Evolutionary conservation across 2,888 invertebrate species (phyloP).

Genomic region (Polymixis flavicincta): DNA sequence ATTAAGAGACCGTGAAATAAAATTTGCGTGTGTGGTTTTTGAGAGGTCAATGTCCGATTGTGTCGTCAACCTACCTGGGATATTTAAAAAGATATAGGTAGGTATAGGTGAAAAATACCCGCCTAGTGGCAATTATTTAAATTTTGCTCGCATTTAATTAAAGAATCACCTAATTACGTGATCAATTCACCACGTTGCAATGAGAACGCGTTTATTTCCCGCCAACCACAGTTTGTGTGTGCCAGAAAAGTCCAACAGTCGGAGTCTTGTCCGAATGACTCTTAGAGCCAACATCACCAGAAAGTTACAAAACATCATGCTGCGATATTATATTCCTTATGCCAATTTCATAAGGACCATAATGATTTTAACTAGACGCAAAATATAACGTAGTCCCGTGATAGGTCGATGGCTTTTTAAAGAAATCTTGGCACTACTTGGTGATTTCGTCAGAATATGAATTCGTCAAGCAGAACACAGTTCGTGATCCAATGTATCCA

Average conservation of each 20-base stretch:
- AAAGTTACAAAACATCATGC: conserved; percentile 11
- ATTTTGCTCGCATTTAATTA: conserved; percentile 12
- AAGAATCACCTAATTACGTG: conserved; percentile 39
- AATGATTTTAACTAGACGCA: conserved; percentile 29
- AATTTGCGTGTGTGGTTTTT: conserved; percentile 64
- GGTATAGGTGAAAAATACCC: not conserved
- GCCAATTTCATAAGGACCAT: conserved; percentile 36
- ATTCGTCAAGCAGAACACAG: conserved; percentile 84
- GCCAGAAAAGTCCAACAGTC: conserved; percentile 71
- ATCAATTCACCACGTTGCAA: conserved; percentile 48
- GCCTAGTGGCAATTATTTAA: not conserved
- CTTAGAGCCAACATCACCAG: conserved; percentile 34
- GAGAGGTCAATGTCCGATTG: conserved; percentile 71
- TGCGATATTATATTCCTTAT: conserved; percentile 68
- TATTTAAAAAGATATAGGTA: not conserved
- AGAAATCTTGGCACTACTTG: conserved; percentile 87
- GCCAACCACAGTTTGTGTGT: conserved; percentile 70
- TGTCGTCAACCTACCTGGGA: conserved; percentile 55
- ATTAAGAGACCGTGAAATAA: conserved; percentile 62
- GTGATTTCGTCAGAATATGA: conserved; percentile 86
- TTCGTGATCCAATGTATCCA: conserved; percentile 57
- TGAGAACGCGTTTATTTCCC: conserved; percentile 71
- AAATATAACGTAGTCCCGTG: conserved; percentile 68
- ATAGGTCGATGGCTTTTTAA: conserved; percentile 87
- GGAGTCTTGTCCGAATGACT: conserved; percentile 70